Evolutionary conservation across 2,888 invertebrate species (phyloP).

Genomic region (Orthonychiurus folsomi): DNA sequence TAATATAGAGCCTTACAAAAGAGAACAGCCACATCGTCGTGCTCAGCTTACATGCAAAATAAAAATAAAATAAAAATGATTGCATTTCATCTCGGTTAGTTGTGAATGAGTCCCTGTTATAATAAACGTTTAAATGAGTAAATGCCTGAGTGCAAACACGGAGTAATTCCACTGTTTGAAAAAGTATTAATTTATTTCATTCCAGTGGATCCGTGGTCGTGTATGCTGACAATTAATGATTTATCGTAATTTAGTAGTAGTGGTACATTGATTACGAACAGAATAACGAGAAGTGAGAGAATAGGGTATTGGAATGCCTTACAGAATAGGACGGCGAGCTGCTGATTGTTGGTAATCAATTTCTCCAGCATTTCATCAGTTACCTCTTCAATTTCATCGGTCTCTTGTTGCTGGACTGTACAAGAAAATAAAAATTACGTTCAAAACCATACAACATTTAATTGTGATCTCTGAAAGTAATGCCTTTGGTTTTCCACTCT

Average conservation of each 20-base stretch:
- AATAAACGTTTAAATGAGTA: no score
- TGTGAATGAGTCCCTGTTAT: neutral
- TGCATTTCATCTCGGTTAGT: neutral
- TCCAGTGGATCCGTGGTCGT: no score
- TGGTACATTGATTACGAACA: no score
- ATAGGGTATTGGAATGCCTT: no score
- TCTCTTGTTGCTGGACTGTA: constrained; percentile 77
- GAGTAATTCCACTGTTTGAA: no score
- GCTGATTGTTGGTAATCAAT: constrained; percentile 77
- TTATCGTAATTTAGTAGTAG: no score
- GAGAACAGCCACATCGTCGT: constrained; percentile 45
- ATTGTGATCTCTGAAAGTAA: neutral
- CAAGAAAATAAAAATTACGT: constrained; percentile 70
- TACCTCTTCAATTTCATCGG: constrained; percentile 89
- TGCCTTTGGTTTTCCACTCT: neutral
- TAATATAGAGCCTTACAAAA: constrained; percentile 43
- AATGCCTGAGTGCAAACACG: no score
- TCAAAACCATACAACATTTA: neutral
- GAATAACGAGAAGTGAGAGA: no score
- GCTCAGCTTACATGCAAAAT: constrained; percentile 34
- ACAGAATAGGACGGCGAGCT: constrained; percentile 84
- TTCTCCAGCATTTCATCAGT: constrained; percentile 89
- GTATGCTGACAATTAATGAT: no score
- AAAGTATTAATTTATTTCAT: no score
- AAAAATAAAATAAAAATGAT: constrained; percentile 6